Conservation (phyloP, 2,888 invertebrate genomes). For the Watsonalla cultraria region DNA sequence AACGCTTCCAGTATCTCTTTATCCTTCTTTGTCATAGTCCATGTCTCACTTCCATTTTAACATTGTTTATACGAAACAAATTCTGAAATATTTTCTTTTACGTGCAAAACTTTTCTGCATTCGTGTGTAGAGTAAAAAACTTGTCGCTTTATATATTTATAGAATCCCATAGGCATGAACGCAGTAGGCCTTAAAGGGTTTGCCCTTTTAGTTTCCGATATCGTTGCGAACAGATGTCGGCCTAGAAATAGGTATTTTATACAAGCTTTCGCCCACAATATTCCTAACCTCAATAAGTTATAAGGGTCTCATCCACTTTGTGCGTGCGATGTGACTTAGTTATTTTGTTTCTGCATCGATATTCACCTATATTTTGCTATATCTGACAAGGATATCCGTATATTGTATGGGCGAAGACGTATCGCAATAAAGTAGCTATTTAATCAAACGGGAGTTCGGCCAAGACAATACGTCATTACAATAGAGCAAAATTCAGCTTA, state of each 20-base stretch:
- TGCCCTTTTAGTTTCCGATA: slow-evolving; percentile 3
- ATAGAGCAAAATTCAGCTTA: background rate
- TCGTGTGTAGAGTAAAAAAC: background rate
- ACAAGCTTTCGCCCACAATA: slow-evolving; percentile 1
- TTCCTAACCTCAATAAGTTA: slow-evolving; percentile 2
- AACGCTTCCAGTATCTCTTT: too few species aligned
- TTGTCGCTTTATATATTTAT: background rate
- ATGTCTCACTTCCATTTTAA: background rate
- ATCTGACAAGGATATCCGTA: too few species aligned
- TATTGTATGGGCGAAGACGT: background rate
- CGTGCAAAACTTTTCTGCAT: background rate
- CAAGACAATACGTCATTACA: slow-evolving; percentile 11
- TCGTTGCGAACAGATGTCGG: slow-evolving; percentile 2
- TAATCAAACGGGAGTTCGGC: slow-evolving; percentile 2
- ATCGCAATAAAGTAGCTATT: slow-evolving; percentile 4
- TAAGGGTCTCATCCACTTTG: slow-evolving; percentile 2
- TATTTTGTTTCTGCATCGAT: background rate
- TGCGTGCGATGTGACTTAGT: slow-evolving; percentile 1
- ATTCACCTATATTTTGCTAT: background rate
- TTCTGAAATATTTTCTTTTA: background rate
- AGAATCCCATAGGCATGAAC: background rate
- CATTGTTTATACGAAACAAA: background rate
- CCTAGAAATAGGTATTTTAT: slow-evolving; percentile 1
- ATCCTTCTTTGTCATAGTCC: too few species aligned
- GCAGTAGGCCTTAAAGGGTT: slow-evolving; percentile 1